Evolutionary conservation across 1,140 invertebrate genomes (phyloP), one percentile per base, ranked within the genome.

Genomic region (Delia radicum): DNA sequence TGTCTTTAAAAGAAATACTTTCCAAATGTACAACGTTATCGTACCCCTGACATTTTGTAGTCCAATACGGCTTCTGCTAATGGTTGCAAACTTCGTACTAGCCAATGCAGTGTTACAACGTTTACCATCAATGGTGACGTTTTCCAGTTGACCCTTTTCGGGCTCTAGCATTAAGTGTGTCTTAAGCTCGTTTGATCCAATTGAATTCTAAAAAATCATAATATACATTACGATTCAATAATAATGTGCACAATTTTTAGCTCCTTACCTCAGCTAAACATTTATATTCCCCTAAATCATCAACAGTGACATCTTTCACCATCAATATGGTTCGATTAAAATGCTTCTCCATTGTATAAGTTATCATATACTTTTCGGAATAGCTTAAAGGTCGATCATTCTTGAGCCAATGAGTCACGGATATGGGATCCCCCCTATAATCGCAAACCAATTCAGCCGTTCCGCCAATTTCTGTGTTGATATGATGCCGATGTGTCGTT

Each of bases 21-120:
- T 31, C 21, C n/a, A 37, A 21, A 6, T 42, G 6, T 10, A 42
- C 37, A n/a, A 13, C 3, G 10, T 3, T 13, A 42, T 8, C 81
- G 79, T 37, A 85, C 84, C 75, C 79, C 80, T 5, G 79, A 78
- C 55, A 85, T 15, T 71, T 81, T 79, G 76, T 85, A 86, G 33
- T 86, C 80, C 28, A 86, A 28, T 48, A 86, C 80, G 24, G 82
- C 84, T 75, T 86, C 84, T 3, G 81, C 80, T 1, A 86, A 77
- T 2, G 82, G 79, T 75, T 86, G 83, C 1, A 79, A 67, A 78
- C 85, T 86, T 21, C 83, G 76, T 12, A 84, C 83, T n/a, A 85
- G 69, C 85, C 85, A 86, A 74, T 85, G 81, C 74, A 85, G 76
- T 0, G 79, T 84, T 1, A 83, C 80, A 46, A 75, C n/a, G 77